Conservation (phyloP, 2,888 invertebrate genomes). For the Macaria notata region DNA sequence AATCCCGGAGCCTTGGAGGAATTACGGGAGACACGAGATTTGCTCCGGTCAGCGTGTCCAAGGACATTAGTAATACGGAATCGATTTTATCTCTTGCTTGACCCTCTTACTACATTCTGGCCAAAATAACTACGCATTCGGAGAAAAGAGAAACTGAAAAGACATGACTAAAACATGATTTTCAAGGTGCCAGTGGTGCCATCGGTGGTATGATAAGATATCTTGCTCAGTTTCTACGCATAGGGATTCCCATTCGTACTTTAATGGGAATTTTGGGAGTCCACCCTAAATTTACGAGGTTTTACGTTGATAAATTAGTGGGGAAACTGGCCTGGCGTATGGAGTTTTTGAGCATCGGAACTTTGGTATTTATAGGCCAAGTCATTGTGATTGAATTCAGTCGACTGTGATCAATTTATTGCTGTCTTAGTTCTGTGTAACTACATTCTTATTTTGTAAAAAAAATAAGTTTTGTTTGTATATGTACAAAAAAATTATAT, state of each 20-base stretch:
- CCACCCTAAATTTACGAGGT: slow-evolving; percentile 30
- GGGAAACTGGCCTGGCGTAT: slow-evolving; percentile 5
- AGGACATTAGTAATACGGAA: slow-evolving; percentile 34
- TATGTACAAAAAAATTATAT: no score
- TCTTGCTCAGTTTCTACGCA: slow-evolving; percentile 2
- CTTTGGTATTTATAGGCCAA: no score
- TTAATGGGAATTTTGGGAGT: slow-evolving; percentile 36
- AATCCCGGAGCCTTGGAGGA: slow-evolving; percentile 16
- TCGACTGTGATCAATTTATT: no score
- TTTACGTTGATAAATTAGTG: slow-evolving; percentile 36
- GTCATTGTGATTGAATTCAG: no score
- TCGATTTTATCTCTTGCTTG: slow-evolving; percentile 33
- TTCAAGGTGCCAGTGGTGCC: slow-evolving; percentile 7
- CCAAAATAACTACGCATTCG: no score
- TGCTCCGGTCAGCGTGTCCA: slow-evolving; percentile 28
- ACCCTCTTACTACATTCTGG: slow-evolving; percentile 32
- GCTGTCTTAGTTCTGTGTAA: no score
- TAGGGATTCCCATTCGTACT: slow-evolving; percentile 29
- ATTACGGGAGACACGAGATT: slow-evolving; percentile 20
- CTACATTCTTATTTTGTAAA: no score
- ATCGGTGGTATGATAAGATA: no score
- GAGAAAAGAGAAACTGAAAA: no score
- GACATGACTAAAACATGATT: no score
- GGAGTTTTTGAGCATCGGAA: slow-evolving; percentile 1
- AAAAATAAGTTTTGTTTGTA: no score